Evolutionary conservation across 1,140 invertebrate species (phyloP).

Genomic region (Formica selysi): DNA sequence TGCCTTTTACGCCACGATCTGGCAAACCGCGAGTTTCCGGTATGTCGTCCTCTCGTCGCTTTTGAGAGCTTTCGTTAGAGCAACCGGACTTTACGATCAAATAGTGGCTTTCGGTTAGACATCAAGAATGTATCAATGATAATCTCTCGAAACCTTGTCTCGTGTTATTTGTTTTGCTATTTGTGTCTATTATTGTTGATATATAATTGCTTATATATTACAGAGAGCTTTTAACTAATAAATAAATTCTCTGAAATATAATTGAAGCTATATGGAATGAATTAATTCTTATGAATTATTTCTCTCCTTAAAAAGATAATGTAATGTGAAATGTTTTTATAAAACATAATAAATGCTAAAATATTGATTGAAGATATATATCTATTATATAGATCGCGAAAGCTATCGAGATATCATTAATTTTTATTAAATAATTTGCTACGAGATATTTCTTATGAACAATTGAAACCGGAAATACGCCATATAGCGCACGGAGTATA

Average conservation of each 20-base stretch:
- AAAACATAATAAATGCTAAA: not conserved
- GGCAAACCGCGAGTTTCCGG: constrained; percentile 39
- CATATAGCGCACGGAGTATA: not conserved
- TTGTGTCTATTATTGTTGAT: too few relatives aligned
- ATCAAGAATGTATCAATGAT: not conserved
- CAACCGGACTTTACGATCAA: not conserved
- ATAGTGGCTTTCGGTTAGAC: constrained; percentile 7
- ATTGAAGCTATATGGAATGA: not conserved
- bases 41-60: not conserved
- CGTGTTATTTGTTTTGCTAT: not conserved
- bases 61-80: constrained; percentile 31
- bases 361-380: not conserved
- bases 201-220: not conserved
- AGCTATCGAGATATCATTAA: not conserved
- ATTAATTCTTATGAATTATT: not conserved
- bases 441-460: constrained; percentile 17
- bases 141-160: not conserved
- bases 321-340: not conserved
- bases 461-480: not conserved
- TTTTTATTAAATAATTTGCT: not conserved
- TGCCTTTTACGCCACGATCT: constrained; percentile 32
- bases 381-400: not conserved
- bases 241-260: not conserved
- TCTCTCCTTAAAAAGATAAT: not conserved
- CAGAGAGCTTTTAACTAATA: not conserved